Conservation (phyloP, 1,140 invertebrate species). For the Antheraea pernyi region DNA sequence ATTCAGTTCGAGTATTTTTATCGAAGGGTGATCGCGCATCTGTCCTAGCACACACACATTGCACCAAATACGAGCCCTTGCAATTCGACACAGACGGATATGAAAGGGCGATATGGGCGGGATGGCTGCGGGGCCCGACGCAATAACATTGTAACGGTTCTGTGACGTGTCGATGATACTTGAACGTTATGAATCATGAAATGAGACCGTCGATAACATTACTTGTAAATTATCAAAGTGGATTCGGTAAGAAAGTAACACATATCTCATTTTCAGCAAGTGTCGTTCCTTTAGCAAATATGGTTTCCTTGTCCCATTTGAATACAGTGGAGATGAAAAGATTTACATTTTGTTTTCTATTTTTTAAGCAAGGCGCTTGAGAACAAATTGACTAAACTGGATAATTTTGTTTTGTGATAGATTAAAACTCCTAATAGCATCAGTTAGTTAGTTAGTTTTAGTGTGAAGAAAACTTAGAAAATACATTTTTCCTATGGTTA, state of each 20-base stretch:
- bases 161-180: slow-evolving; percentile 6
- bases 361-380: too few species aligned
- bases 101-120: slow-evolving; percentile 2
- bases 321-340: too few species aligned
- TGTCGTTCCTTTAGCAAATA: too few species aligned
- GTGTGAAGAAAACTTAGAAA: too few species aligned
- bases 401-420: too few species aligned
- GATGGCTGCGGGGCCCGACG: background rate
- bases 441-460: too few species aligned
- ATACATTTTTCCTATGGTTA: too few species aligned
- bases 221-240: background rate
- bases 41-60: background rate
- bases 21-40: slow-evolving; percentile 9
- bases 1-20: background rate
- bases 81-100: background rate
- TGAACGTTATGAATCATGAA: slow-evolving; percentile 2
- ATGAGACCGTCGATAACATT: background rate
- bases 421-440: too few species aligned
- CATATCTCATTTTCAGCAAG: too few species aligned
- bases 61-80: background rate
- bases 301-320: too few species aligned
- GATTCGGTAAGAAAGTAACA: background rate
- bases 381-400: too few species aligned
- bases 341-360: too few species aligned
- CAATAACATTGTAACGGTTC: slow-evolving; percentile 6